Conservation (phyloP, 2,888 invertebrate genomes). For the Punctoribates punctum region DNA sequence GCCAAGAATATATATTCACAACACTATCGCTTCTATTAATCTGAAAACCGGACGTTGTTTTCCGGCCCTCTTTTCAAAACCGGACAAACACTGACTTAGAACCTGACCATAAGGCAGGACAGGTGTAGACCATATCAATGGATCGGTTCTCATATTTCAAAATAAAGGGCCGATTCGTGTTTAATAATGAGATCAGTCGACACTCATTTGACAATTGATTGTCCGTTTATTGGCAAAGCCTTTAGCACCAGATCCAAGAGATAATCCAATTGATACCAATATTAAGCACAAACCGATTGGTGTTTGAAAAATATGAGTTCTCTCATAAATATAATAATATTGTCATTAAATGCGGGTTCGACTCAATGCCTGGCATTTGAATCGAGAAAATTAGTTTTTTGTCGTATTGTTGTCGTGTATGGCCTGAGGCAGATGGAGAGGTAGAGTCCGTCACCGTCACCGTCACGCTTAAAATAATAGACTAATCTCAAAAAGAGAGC, state of each 20-base stretch:
- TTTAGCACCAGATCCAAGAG: too few species aligned
- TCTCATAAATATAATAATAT: background rate
- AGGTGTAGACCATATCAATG: too few species aligned
- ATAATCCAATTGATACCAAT: too few species aligned
- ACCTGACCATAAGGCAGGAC: too few species aligned
- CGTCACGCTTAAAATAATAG: conserved; percentile 1
- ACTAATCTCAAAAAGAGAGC: conserved; percentile 4
- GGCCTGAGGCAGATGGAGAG: conserved; percentile 24
- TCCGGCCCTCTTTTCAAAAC: background rate
- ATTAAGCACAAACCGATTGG: too few species aligned
- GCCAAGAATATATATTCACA: too few species aligned
- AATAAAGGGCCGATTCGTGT: too few species aligned
- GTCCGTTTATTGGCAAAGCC: too few species aligned
- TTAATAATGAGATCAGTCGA: too few species aligned
- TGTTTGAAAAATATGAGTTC: background rate
- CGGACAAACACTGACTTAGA: background rate
- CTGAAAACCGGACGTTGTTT: background rate
- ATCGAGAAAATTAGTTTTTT: background rate
- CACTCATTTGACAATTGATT: too few species aligned
- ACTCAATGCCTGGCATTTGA: conserved; percentile 17
- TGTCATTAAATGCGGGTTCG: background rate
- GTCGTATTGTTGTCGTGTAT: background rate
- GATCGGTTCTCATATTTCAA: too few species aligned
- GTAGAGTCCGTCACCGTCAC: conserved; percentile 27
- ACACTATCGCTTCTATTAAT: background rate